Evolutionary conservation across 2,888 invertebrate genomes (phyloP), one percentile per base, ranked within the genome.

Genomic region (Andrena trimmerana): DNA sequence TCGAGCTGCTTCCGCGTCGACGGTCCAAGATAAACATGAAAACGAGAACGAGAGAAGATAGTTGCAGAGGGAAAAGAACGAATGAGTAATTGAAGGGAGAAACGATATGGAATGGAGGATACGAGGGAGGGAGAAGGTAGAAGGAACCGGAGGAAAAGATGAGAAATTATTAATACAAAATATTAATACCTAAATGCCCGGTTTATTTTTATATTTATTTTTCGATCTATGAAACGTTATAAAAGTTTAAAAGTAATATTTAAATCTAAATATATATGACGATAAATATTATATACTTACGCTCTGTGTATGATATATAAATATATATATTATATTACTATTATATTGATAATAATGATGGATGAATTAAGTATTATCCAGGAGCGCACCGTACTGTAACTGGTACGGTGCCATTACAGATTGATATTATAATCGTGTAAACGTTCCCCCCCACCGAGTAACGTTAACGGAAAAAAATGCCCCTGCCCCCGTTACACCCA

Each of bases 151-250:
- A 87, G 74, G 81, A 88, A 78, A 87, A 75, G 83, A 78, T 87
- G 85, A 89, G 76, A 90, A 92, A 92, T 92, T 93, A 94, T 93
- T 91, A 91, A 94, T 94, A 94, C 93, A 94, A 94, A 94, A 94
- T 94, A 94, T 94, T 94, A 94, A 94, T 94, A 94, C 92, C 93
- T 93, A 94, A 94, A 94, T 94, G 92, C 94, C 94, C 94, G 94
- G 94, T 93, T 94, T 94, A 94, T 94, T 94, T 94, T 94, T 94
- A 94, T 94, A 94, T 94, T 94, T 94, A 94, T 94, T 94, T 94
- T 94, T 92, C 92, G 92, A 92, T 92, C 92, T 92, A 92, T 92
- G 92, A 92, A 92, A 94, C 93, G 94, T 94, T 94, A 93, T 93
- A 94, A 93, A 94, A 94, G 94, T 94, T 94, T 93, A 94, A 94